Percentiles rank a stretch among this genome's conserved stretches.
Conservation (phyloP, 2,888 invertebrate genomes). For the Amiota minor region DNA sequence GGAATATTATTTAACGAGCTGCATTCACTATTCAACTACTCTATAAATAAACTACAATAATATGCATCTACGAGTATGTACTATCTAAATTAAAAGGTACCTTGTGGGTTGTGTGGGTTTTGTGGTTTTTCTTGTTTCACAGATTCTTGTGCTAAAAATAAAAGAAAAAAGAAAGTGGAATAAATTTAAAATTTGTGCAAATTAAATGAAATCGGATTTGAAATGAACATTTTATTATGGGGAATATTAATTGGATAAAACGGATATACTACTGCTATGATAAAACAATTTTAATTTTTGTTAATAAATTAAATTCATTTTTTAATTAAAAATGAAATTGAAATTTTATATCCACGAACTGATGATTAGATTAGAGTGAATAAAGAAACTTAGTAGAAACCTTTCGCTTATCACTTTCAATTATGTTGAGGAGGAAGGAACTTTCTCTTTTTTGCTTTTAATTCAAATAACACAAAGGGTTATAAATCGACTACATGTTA, state of each 20-base stretch:
- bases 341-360: neutral
- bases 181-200: slow-evolving; percentile 42
- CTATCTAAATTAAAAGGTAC: slow-evolving; percentile 48
- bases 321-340: too few species aligned
- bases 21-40: neutral
- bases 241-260: too few species aligned
- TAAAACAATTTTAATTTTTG: too few species aligned
- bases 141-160: slow-evolving; percentile 71
- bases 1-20: neutral
- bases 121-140: slow-evolving; percentile 68
- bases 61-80: neutral
- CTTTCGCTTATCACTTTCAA: slow-evolving; percentile 63
- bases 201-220: slow-evolving; percentile 6
- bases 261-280: too few species aligned
- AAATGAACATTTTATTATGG: neutral
- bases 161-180: slow-evolving; percentile 51
- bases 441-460: neutral
- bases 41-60: too few species aligned
- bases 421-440: slow-evolving; percentile 48
- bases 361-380: neutral
- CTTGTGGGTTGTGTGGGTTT: slow-evolving; percentile 66
- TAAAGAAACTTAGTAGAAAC: slow-evolving; percentile 39
- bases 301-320: too few species aligned
- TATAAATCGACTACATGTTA: slow-evolving; percentile 32
- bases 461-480: neutral